Evolutionary conservation across 2,888 invertebrate species (phyloP), one percentile per base, ranked within the genome.

Genomic region (Calliphora vomitoria): DNA sequence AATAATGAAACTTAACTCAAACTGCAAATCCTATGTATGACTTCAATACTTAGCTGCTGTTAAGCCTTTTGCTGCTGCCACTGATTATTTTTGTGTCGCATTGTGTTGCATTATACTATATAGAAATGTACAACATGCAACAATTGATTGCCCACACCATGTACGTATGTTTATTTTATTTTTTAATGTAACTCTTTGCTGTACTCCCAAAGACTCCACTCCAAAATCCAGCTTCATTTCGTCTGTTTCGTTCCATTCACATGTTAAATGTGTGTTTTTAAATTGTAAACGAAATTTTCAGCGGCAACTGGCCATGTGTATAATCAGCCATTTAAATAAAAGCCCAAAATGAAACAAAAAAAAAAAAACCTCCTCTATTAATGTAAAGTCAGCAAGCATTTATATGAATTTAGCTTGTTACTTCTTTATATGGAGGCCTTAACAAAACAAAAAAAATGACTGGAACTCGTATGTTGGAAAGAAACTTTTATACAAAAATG

Each of bases 131-230:
- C 82, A 90, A 92, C 91, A 92, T 91, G 92, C 92, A 91, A 91
- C 92, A 92, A 92, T 92, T 92, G 92, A 92, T 92, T 91, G 90
- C 90, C 87, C 87, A 87, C 87, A 87, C 87, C 78, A 83, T 71
- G 71, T 71, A 53, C 44, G 64, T 55, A 50, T 71, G 69, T 78
- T 25, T 69, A 13, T 11, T 60, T 31, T 25, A 25, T 25, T 25
- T 25, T 25, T 25, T 25, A 25, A 25, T 25, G 25, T 25, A 25
- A 25, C 25, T 25, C 20, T 50, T 50, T 50, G n/a, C n/a, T n/a
- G 5, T 50, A n/a, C 18, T 55, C n/a, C n/a, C 11, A 47, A 47
- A 8, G 15, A 47, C 18, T 55, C 18, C 35, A 35, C 35, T 35
- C 6, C 0, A 35, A 35, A 35, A 35, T 75, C 58, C 82, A 62